These are phyloP conservation scores for Callimorpha dominula DNA, from an alignment of 2,888 invertebrate genomes.

Conservation along the genomic window DNA sequence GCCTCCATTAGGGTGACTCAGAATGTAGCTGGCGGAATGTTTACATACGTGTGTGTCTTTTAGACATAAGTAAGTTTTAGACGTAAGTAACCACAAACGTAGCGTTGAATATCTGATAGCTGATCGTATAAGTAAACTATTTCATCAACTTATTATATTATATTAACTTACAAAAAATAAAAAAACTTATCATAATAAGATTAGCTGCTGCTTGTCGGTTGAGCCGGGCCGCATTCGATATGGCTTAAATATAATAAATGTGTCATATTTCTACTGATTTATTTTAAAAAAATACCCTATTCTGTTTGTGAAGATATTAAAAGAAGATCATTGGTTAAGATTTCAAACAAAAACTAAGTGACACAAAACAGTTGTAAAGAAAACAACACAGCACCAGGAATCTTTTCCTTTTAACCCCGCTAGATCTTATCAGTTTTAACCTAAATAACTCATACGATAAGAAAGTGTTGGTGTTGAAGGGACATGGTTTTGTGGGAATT, in stretches of 20 bases:
- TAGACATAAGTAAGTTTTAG: neutral
- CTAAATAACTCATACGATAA: conserved; percentile 33
- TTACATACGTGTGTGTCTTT: neutral
- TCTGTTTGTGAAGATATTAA: neutral
- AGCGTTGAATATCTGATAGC: neutral
- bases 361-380: neutral
- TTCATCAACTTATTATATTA: neutral
- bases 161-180: too few species aligned
- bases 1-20: neutral
- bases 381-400: neutral
- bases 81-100: neutral
- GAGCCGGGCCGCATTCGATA: neutral
- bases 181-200: neutral
- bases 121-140: neutral
- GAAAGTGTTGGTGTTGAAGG: neutral
- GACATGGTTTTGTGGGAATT: conserved; percentile 16
- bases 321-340: neutral
- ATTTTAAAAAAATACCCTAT: neutral
- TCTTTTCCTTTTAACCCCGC: neutral
- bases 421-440: conserved; percentile 12
- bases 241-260: neutral
- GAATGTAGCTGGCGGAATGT: neutral
- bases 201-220: neutral
- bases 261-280: neutral
- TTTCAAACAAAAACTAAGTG: neutral